These are phyloP conservation scores for Pogonocichla stellata DNA, from an alignment of 2,113 vertebrate species.

Conservation along the genomic window DNA sequence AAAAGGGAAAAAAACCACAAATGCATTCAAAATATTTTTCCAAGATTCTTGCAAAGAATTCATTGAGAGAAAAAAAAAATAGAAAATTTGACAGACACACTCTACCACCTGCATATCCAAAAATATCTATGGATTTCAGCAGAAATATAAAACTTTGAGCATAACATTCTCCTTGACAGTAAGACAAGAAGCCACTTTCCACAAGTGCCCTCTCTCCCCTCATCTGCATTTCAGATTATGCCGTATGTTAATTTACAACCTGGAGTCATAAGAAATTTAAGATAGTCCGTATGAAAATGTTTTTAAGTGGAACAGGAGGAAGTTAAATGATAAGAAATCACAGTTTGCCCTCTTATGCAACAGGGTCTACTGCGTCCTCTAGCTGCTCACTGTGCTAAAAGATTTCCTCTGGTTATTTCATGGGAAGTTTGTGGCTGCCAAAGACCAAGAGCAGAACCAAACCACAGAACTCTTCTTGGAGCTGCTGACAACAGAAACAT, in stretches of 20 bases:
- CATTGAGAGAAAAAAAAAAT: neutral
- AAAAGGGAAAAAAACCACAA: accelerated
- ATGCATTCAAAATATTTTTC: neutral
- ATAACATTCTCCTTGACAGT: slow-evolving; percentile 59
- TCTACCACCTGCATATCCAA: slow-evolving; percentile 52
- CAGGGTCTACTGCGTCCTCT: neutral
- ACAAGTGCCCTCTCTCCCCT: slow-evolving; percentile 58
- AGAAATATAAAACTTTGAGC: slow-evolving; percentile 22
- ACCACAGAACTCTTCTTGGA: neutral
- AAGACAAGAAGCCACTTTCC: slow-evolving; percentile 58
- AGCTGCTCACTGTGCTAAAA: neutral
- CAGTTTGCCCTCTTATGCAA: neutral
- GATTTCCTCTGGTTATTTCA: neutral
- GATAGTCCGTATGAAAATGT: neutral
- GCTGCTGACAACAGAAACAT: neutral
- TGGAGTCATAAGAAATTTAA: slow-evolving; percentile 1
- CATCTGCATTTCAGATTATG: slow-evolving; percentile 48
- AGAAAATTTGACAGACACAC: neutral
- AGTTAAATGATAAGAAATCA: neutral
- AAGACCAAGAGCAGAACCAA: neutral
- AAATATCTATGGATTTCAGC: slow-evolving; percentile 46
- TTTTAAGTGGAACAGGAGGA: neutral
- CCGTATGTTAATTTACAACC: slow-evolving; percentile 39
- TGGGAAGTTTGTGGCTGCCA: neutral
- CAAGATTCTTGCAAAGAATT: neutral